Evolutionary conservation across 2,113 vertebrate genomes (phyloP).

Genomic region (Myocastor coypus): DNA sequence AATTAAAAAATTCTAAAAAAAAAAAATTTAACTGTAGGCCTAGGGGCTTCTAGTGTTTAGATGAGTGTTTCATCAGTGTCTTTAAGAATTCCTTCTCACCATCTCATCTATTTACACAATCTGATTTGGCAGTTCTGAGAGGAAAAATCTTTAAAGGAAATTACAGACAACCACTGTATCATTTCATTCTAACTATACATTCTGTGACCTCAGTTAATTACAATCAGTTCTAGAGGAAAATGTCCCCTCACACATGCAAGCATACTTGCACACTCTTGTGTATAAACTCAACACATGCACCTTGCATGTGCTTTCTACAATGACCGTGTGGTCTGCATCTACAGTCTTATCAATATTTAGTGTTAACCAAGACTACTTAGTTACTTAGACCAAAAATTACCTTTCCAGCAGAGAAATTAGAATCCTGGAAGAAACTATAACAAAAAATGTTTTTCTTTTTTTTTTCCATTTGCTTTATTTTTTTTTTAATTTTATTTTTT

Average conservation of each 20-base stretch:
- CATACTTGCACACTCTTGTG: background rate
- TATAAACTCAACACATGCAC: background rate
- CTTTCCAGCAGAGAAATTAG: background rate
- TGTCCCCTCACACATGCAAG: background rate
- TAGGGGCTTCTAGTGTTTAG: conserved; percentile 82
- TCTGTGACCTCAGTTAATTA: conserved; percentile 73
- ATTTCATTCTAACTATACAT: conserved; percentile 85
- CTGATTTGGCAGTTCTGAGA: conserved; percentile 86
- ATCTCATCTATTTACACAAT: conserved; percentile 85
- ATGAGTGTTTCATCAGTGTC: conserved; percentile 86
- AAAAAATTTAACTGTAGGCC: conserved; percentile 84
- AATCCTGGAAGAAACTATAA: conserved; percentile 4
- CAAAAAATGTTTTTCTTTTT: background rate
- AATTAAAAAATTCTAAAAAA: no score
- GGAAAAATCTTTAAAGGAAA: conserved; percentile 86
- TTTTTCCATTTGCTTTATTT: no score
- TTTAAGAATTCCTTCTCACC: conserved; percentile 84
- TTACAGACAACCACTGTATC: conserved; percentile 80
- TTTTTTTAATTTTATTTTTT: no score
- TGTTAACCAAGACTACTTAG: background rate
- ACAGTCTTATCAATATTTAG: background rate
- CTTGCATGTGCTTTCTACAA: background rate
- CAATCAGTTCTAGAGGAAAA: conserved; percentile 72
- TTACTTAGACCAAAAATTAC: background rate
- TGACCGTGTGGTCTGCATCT: background rate